A percentile compares a stretch with the other conserved stretches of the same genome.
Evolutionary conservation across 1,140 invertebrate genomes (phyloP).

Genomic region (Temnothorax curvispinosus): DNA sequence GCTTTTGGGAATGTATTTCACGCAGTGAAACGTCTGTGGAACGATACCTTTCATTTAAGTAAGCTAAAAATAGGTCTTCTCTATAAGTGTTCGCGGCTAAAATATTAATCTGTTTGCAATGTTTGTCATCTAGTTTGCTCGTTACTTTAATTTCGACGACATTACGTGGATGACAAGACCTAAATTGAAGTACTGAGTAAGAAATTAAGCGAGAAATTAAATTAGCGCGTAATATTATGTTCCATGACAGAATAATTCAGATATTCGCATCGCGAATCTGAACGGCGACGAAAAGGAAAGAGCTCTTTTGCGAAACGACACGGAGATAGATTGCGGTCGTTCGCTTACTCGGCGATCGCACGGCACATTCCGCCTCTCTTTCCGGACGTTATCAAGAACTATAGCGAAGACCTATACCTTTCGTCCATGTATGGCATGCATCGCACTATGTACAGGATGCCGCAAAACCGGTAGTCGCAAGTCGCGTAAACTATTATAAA

Average conservation of each 20-base stretch:
- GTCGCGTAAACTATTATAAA: no score
- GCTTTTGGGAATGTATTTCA: background rate
- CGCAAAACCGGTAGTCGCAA: background rate
- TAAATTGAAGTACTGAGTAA: background rate
- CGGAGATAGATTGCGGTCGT: slow-evolving; percentile 46
- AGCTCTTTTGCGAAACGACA: slow-evolving; percentile 43
- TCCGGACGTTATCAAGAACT: slow-evolving; percentile 12
- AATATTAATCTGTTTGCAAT: background rate
- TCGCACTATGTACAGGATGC: slow-evolving; percentile 3
- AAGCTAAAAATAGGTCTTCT: background rate
- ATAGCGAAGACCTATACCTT: slow-evolving; percentile 28
- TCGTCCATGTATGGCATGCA: slow-evolving; percentile 17
- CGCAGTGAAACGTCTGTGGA: background rate
- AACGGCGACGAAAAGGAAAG: slow-evolving; percentile 27
- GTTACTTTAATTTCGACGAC: background rate
- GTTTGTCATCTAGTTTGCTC: background rate
- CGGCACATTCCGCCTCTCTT: slow-evolving; percentile 19
- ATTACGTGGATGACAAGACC: background rate
- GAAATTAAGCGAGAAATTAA: background rate
- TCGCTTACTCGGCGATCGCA: slow-evolving; percentile 23
- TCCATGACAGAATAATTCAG: background rate
- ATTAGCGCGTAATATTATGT: background rate
- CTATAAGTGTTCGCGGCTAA: background rate
- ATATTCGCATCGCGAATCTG: background rate
- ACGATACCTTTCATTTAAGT: background rate